A percentile compares a stretch with the other conserved stretches of the same genome.
Conservation (phyloP, 2,113 vertebrate genomes). For the Deroptyus accipitrinus region DNA sequence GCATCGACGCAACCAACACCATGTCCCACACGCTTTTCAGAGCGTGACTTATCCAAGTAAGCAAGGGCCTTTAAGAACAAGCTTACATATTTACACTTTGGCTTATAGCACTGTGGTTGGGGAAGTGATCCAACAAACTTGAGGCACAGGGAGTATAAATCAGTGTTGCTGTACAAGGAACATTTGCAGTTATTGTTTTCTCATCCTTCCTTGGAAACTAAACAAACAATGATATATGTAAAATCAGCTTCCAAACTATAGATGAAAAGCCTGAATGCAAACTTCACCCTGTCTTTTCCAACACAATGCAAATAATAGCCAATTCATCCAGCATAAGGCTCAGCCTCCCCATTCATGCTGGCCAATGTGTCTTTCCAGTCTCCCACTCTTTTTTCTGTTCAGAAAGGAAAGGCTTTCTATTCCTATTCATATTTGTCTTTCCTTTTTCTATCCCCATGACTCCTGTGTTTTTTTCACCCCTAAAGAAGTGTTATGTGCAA, state of each 20-base stretch:
- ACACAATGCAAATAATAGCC: background rate
- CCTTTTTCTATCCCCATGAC: conserved; percentile 14
- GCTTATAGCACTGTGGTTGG: background rate
- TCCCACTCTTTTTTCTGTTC: background rate
- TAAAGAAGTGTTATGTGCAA: background rate
- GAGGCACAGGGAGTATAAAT: background rate
- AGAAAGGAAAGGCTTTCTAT: background rate
- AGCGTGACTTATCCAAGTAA: background rate
- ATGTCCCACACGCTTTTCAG: background rate
- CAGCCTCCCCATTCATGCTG: background rate
- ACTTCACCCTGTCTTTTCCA: background rate
- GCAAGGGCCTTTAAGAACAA: background rate
- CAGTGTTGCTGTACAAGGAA: background rate
- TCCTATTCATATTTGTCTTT: background rate
- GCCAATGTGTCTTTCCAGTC: background rate
- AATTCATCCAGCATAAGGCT: background rate
- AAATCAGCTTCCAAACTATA: background rate
- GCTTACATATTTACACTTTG: background rate
- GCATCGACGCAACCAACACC: background rate
- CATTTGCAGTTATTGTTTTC: background rate
- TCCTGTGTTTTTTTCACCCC: background rate
- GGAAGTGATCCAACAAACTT: background rate
- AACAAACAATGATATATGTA: background rate
- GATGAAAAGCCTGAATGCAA: background rate
- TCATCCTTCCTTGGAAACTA: background rate